These are phyloP conservation scores for Atethmia centrago DNA, from an alignment of 2,888 invertebrate species.

Conservation along the genomic window DNA sequence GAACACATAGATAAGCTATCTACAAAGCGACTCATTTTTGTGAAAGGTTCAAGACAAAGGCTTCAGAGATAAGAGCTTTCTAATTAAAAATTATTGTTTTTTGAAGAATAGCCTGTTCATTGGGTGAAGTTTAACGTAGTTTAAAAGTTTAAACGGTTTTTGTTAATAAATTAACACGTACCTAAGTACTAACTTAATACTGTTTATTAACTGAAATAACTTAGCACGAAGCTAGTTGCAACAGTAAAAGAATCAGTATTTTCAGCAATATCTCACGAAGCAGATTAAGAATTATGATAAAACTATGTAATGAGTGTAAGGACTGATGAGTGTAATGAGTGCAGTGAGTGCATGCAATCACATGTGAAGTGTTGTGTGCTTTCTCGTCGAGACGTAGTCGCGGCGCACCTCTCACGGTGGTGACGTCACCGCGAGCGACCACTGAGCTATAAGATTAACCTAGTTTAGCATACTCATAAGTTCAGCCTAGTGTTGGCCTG, in stretches of 20 bases:
- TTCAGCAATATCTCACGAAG: not conserved
- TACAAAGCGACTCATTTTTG: slow-evolving; percentile 60
- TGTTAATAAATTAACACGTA: slow-evolving; percentile 11
- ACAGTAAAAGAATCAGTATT: not conserved
- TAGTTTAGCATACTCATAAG: not conserved
- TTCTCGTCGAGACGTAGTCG: not conserved
- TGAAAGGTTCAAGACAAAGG: slow-evolving; percentile 55
- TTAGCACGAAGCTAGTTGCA: not conserved
- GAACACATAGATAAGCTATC: slow-evolving; percentile 55
- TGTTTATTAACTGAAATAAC: not conserved
- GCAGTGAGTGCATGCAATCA: no score
- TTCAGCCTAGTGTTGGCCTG: not conserved
- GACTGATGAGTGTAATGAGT: not conserved
- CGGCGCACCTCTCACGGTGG: not conserved
- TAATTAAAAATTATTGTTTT: slow-evolving; percentile 60
- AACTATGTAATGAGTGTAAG: not conserved
- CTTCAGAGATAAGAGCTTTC: slow-evolving; percentile 50
- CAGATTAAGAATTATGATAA: not conserved
- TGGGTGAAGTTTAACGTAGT: slow-evolving; percentile 9
- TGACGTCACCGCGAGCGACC: not conserved
- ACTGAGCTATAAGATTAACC: not conserved
- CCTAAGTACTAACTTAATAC: not conserved
- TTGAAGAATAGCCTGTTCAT: slow-evolving; percentile 14
- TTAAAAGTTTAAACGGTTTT: slow-evolving; percentile 3
- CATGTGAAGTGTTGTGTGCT: not conserved